Percentiles rank a stretch among this genome's conserved stretches.
Conservation (phyloP, 1,140 invertebrate species). For the Nephotettix cincticeps region DNA sequence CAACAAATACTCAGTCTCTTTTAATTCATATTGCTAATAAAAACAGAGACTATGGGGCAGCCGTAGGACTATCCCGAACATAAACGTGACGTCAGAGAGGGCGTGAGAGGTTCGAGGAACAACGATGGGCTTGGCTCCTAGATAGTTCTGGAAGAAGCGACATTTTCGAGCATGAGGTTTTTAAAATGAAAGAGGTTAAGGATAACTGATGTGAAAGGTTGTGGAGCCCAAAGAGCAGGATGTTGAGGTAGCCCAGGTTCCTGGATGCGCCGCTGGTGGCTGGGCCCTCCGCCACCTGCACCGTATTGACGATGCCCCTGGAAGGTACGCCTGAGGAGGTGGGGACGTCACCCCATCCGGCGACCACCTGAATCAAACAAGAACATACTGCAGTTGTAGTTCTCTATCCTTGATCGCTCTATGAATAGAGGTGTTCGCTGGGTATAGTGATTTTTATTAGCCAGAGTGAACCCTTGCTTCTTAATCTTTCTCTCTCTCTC, state of each 20-base stretch:
- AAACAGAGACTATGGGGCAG: no score
- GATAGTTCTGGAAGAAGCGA: not conserved
- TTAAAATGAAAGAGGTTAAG: not conserved
- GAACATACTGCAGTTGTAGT: no score
- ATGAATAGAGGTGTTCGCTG: no score
- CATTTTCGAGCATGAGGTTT: not conserved
- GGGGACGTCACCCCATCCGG: not conserved
- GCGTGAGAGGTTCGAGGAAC: no score
- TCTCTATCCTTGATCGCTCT: no score
- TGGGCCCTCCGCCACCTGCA: not conserved
- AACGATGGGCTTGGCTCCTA: not conserved
- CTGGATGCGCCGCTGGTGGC: not conserved
- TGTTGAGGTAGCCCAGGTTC: not conserved
- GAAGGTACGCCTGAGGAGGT: not conserved
- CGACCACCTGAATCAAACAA: constrained; percentile 11
- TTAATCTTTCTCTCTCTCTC: no score
- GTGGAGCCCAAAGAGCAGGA: not conserved
- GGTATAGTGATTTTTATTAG: no score
- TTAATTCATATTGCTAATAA: no score
- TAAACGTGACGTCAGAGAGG: no score
- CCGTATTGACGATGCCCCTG: not conserved
- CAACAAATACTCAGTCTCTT: no score
- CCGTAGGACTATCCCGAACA: no score
- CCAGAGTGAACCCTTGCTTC: no score
- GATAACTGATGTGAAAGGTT: not conserved